These are phyloP conservation scores for Tachysurus fulvidraco DNA, from an alignment of 2,113 vertebrate genomes.

Conservation along the genomic window DNA sequence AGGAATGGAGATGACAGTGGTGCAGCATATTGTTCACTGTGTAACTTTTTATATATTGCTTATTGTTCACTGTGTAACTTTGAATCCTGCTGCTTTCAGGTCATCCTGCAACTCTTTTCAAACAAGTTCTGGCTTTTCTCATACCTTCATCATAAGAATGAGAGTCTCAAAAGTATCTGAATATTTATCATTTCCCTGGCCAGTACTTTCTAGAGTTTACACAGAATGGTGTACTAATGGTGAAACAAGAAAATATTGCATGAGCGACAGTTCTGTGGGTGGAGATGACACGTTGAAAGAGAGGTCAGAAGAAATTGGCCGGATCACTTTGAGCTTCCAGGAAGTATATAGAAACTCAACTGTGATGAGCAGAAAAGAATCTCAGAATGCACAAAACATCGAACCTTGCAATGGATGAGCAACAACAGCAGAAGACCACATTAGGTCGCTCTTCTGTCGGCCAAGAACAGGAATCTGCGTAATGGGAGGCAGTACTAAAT, in stretches of 20 bases:
- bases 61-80: neutral
- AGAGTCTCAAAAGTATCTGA: neutral
- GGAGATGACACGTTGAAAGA: neutral
- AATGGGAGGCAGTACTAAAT: neutral
- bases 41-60: neutral
- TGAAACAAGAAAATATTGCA: neutral
- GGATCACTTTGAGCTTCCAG: neutral
- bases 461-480: neutral
- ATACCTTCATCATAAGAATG: neutral
- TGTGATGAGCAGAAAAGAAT: neutral
- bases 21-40: neutral
- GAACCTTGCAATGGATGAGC: neutral
- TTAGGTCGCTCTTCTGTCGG: neutral
- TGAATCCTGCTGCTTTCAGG: neutral
- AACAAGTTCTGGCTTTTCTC: neutral
- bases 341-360: neutral
- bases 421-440: neutral
- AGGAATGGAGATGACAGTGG: neutral
- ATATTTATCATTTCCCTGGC: neutral
- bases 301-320: neutral
- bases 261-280: neutral
- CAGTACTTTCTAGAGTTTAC: neutral
- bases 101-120: neutral
- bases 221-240: neutral
- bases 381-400: neutral